These are phyloP conservation scores for Melanostoma mellinum DNA, from an alignment of 2,888 invertebrate genomes.

Conservation along the genomic window DNA sequence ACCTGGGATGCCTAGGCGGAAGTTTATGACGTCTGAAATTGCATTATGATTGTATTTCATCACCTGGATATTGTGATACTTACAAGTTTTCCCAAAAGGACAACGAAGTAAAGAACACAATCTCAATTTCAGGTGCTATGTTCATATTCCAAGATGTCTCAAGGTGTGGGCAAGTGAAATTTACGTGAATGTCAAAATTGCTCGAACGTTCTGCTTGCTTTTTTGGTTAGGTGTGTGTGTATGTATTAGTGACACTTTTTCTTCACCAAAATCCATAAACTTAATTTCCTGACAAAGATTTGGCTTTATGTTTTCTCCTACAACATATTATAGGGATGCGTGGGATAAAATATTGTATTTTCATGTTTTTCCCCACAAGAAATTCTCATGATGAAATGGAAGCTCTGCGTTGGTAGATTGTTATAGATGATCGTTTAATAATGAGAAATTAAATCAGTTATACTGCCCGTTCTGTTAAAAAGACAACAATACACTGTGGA, in stretches of 20 bases:
- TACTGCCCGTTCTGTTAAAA: slow-evolving; percentile 27
- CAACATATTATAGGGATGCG: slow-evolving; percentile 16
- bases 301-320: slow-evolving; percentile 6
- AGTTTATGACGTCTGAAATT: slow-evolving; percentile 48
- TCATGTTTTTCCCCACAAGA: slow-evolving; percentile 3
- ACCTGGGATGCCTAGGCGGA: slow-evolving; percentile 55
- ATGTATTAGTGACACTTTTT: slow-evolving; percentile 63
- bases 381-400: slow-evolving; percentile 28
- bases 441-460: slow-evolving; percentile 63
- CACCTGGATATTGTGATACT: slow-evolving; percentile 54
- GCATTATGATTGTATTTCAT: slow-evolving; percentile 40
- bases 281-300: slow-evolving; percentile 61
- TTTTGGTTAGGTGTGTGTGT: slow-evolving; percentile 2
- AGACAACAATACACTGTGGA: slow-evolving; percentile 28
- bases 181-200: slow-evolving; percentile 10
- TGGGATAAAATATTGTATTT: slow-evolving; percentile 46
- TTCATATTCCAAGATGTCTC: slow-evolving; percentile 8
- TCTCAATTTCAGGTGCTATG: slow-evolving; percentile 22
- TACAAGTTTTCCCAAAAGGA: slow-evolving; percentile 25
- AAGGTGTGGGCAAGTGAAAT: neutral
- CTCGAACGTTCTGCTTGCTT: neutral
- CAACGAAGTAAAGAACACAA: slow-evolving; percentile 29
- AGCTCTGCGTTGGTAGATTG: neutral
- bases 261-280: slow-evolving; percentile 65
- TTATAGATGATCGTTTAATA: slow-evolving; percentile 7